Conservation (phyloP, 2,797 vertebrate genomes). For the Pterois miles region DNA sequence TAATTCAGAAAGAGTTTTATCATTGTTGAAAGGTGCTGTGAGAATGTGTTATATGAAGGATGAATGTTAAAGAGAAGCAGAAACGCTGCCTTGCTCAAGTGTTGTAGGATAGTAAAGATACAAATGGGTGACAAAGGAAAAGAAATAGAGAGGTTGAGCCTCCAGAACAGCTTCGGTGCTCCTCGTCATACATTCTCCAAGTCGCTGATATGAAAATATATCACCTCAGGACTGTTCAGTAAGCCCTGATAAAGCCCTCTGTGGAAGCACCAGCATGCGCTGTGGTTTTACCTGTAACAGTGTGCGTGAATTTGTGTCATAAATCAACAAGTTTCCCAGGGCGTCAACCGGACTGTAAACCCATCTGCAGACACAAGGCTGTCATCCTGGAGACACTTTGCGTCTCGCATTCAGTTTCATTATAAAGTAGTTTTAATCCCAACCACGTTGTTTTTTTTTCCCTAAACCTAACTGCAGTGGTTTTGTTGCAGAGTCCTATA, state of each 20-base stretch:
- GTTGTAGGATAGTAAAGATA: not conserved
- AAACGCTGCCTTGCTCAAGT: not conserved
- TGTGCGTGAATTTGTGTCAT: not conserved
- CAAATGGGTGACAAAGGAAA: not conserved
- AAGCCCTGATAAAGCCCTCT: not conserved
- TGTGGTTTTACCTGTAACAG: not conserved
- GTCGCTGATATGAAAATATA: too few relatives aligned
- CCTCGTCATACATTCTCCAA: too few relatives aligned
- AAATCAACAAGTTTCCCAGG: too few relatives aligned
- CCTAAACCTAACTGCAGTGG: too few relatives aligned
- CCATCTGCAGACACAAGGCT: too few relatives aligned
- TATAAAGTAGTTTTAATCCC: too few relatives aligned
- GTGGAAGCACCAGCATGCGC: not conserved
- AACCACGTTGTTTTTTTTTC: too few relatives aligned
- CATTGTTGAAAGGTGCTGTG: not conserved
- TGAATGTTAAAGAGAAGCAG: not conserved
- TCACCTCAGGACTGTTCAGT: not conserved
- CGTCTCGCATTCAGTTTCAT: too few relatives aligned
- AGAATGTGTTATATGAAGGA: not conserved
- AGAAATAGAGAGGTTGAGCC: accelerated
- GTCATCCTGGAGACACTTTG: too few relatives aligned
- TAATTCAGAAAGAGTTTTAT: conserved; percentile 2
- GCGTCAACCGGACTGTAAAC: too few relatives aligned
- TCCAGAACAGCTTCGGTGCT: not conserved
- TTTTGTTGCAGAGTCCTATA: too few relatives aligned